Percentiles rank a stretch among this genome's conserved stretches.
phyloP scores from a whole-genome alignment of 2,888 invertebrate genomes.

The Noctua pronuba region DNA sequence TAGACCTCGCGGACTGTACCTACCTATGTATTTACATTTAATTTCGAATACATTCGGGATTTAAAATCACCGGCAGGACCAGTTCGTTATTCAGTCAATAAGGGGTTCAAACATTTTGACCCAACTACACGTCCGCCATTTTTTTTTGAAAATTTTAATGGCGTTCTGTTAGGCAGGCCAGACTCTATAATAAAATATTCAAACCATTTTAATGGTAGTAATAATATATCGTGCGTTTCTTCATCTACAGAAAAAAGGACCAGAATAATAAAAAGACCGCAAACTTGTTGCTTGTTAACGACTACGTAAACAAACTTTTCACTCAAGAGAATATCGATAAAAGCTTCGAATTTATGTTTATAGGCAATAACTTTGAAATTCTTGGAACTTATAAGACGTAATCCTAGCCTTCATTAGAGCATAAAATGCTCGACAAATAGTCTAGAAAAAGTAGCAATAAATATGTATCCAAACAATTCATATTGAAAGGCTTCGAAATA shows the following conservation, averaged over 20 bases:
- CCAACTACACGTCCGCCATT: not conserved
- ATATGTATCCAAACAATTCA: slow-evolving; percentile 46
- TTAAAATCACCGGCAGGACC: not conserved
- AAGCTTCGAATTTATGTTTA: not conserved
- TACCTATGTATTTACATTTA: not conserved
- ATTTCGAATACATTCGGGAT: slow-evolving; percentile 7
- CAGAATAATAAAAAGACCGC: not conserved
- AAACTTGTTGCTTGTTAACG: not conserved
- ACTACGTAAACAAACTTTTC: not conserved
- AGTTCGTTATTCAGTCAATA: not conserved
- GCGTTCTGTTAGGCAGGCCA: not conserved
- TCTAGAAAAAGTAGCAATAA: slow-evolving; percentile 23
- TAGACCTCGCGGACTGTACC: too few species aligned
- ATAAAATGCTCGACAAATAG: not conserved
- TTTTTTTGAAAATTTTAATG: not conserved
- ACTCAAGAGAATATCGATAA: not conserved
- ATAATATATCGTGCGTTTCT: not conserved
- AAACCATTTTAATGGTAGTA: not conserved
- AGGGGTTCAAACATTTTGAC: not conserved
- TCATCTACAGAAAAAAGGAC: not conserved
- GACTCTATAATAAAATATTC: not conserved
- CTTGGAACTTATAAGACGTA: not conserved
- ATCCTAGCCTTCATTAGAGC: not conserved
- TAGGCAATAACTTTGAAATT: slow-evolving; percentile 2
- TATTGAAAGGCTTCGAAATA: slow-evolving; percentile 27